Base-by-base conservation (phyloP, 2,113 vertebrate genomes). In the Rhabdornis inornatus region DNA sequence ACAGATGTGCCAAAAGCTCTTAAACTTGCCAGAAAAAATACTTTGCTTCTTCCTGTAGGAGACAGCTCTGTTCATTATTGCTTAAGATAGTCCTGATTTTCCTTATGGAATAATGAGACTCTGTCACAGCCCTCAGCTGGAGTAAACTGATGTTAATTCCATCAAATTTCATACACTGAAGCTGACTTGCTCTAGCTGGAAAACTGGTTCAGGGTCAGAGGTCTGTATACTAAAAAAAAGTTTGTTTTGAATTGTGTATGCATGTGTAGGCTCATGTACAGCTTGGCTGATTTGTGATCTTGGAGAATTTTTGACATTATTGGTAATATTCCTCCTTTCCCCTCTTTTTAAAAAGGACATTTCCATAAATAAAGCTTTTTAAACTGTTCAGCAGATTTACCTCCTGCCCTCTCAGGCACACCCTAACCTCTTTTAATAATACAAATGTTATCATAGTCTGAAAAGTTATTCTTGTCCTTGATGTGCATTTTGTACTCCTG, bases 361-460 rank as follows among this genome's bases (percentile, higher is more conserved):
- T 93, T 87, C 65, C 80, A 82, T 79, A 95, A 96, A 96, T 94
- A 94, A 86, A 93, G 56, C 44, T 93, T 93, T 93, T 96, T 75
- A 83, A 71, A 33, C 68, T 82, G 83, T 45, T 96, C 90, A 94
- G 92, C 94, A 96, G 72, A 92, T 95, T 94, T 95, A 71, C 86
- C 93, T 96, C 80, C 81, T 95, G 77, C 69, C 87, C 89, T 97
- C n/a, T n/a, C 33, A 71, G 91, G 91, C 94, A 92, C 92, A 87
- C 92, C 94, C 90, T 93, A 96, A 92, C 90, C 92, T 93, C 64
- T 92, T 63, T 80, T 87, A 96, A 96, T 87, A 95, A 95, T 92
- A 96, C 52, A 84, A 94, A 93, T 42, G 44, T 75, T 93, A 78
- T 94, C 78, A 88, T 61, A 71, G 65, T 68, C 60, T 75, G 75